Evolutionary conservation across 2,888 invertebrate genomes (phyloP).

Genomic region (Lithosia quadra): DNA sequence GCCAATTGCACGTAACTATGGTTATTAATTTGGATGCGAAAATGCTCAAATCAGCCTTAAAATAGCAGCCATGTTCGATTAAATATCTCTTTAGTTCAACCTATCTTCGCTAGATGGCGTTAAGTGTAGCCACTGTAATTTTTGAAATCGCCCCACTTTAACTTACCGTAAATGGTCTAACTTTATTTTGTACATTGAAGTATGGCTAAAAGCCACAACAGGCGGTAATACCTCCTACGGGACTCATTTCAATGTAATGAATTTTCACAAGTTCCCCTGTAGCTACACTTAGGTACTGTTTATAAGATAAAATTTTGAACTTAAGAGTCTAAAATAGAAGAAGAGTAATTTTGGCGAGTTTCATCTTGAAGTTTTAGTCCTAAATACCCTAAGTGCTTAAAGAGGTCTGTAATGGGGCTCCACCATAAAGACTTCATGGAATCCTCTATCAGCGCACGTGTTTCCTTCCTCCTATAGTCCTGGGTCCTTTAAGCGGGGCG

Average conservation of each 20-base stretch:
- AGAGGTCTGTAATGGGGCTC: too few species aligned
- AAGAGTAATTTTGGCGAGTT: neutral
- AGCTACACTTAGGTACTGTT: neutral
- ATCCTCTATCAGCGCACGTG: too few species aligned
- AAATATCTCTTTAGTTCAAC: neutral
- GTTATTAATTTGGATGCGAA: too few species aligned
- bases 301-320: neutral
- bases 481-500: too few species aligned
- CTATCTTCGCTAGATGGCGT: neutral
- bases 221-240: slow-evolving; percentile 12
- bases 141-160: neutral
- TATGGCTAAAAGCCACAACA: slow-evolving; percentile 4
- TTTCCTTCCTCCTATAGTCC: too few species aligned
- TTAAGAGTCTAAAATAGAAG: neutral
- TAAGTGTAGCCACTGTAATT: neutral
- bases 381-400: neutral
- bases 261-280: slow-evolving; percentile 17
- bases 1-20: too few species aligned
- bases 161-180: neutral
- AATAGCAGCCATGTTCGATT: neutral
- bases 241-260: slow-evolving; percentile 12
- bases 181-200: slow-evolving; percentile 13
- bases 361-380: neutral
- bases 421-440: too few species aligned
- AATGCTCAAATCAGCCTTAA: too few species aligned